Evolutionary conservation across 2,888 invertebrate species (phyloP).

Genomic region (Aphodius granarius): DNA sequence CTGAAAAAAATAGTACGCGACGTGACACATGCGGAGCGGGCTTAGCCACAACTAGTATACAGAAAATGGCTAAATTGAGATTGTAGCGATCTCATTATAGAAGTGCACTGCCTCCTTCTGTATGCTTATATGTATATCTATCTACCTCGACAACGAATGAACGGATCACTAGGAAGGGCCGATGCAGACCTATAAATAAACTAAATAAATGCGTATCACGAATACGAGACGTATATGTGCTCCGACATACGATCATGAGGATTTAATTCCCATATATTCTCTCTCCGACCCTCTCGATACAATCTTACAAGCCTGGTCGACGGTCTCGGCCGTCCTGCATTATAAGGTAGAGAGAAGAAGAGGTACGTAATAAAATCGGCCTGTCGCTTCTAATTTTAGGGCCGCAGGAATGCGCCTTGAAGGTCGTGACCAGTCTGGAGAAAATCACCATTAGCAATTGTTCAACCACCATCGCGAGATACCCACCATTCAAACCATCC

Average conservation of each 20-base stretch:
- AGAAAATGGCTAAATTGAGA: constrained; percentile 10
- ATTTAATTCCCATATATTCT: constrained; percentile 14
- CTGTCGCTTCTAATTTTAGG: constrained; percentile 14
- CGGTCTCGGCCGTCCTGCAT: constrained; percentile 1
- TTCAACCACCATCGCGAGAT: neutral
- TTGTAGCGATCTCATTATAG: constrained; percentile 4
- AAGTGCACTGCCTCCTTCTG: neutral
- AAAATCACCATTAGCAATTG: neutral
- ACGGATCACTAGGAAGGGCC: constrained; percentile 20
- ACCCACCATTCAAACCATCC: neutral
- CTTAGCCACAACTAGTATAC: neutral
- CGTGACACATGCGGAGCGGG: neutral
- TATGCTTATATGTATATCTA: neutral
- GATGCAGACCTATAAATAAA: constrained; percentile 22
- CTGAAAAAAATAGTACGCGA: neutral
- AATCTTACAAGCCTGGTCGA: constrained; percentile 12
- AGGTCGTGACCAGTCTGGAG: constrained; percentile 5
- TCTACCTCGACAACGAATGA: neutral
- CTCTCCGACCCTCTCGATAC: constrained; percentile 2
- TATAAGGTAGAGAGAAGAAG: constrained; percentile 10
- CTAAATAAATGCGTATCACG: constrained; percentile 32
- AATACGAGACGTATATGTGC: constrained; percentile 23
- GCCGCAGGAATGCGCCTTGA: constrained; percentile 8
- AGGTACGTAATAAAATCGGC: constrained; percentile 8
- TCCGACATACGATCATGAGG: constrained; percentile 4